Conservation (phyloP, 2,888 invertebrate species). For the Hemicrepidius hirtus region DNA sequence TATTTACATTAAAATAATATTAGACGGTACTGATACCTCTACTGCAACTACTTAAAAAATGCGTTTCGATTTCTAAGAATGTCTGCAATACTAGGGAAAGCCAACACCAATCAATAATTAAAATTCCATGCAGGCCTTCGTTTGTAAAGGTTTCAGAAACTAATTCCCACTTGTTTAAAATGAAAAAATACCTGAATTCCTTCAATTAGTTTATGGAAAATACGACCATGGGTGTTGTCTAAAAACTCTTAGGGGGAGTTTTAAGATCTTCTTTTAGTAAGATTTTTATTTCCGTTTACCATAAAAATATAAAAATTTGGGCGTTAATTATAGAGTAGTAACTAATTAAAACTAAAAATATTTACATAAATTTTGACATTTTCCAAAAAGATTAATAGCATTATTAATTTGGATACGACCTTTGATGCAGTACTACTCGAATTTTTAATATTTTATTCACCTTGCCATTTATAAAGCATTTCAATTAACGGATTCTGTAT, state of each 20-base stretch:
- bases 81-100: conserved; percentile 9
- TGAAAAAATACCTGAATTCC: background rate
- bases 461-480: conserved; percentile 21
- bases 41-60: background rate
- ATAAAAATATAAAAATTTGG: no score
- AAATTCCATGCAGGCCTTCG: conserved; percentile 20
- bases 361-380: conserved; percentile 4
- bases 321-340: no score
- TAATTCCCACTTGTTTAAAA: background rate
- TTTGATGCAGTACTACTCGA: background rate
- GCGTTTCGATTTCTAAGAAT: conserved; percentile 21
- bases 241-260: background rate
- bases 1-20: no score
- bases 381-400: background rate
- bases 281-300: no score
- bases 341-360: background rate
- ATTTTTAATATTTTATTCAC: conserved; percentile 11
- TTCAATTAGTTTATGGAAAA: background rate
- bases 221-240: background rate
- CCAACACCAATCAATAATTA: conserved; percentile 25
- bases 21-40: no score
- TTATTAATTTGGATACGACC: background rate
- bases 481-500: background rate
- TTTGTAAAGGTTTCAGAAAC: conserved; percentile 4
- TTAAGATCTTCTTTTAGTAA: background rate